Evolutionary conservation across 2,797 vertebrate species (phyloP).

Genomic region (Brachymystax lenok): DNA sequence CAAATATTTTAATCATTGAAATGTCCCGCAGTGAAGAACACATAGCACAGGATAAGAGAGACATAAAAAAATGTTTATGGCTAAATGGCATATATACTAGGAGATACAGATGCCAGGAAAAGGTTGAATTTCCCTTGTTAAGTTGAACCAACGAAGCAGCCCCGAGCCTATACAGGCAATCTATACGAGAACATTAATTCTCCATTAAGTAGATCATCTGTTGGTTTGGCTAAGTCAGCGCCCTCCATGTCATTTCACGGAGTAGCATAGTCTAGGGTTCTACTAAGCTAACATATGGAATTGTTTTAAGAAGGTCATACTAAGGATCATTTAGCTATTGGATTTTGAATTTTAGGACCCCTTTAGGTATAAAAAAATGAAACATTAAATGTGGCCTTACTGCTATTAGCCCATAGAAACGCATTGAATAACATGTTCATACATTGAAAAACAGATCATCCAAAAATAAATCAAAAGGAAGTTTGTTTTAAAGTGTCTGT

Average conservation of each 20-base stretch:
- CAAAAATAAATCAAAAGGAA: too few relatives aligned
- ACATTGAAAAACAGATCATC: too few relatives aligned
- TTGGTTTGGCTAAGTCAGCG: conserved; percentile 38
- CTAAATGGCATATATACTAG: not conserved
- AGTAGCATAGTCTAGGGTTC: not conserved
- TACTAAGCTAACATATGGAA: too few relatives aligned
- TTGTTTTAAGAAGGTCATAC: too few relatives aligned
- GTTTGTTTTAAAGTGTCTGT: too few relatives aligned
- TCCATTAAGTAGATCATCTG: conserved; percentile 46
- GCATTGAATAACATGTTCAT: too few relatives aligned
- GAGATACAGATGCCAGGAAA: conserved; percentile 8
- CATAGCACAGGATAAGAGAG: not conserved
- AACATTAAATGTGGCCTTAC: too few relatives aligned
- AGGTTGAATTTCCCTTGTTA: conserved; percentile 26
- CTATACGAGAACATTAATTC: conserved; percentile 31
- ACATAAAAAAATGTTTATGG: not conserved
- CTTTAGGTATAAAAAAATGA: too few relatives aligned
- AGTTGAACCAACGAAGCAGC: not conserved
- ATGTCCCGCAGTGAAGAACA: not conserved
- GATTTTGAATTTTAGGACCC: too few relatives aligned
- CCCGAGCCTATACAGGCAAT: conserved; percentile 25
- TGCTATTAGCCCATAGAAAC: too few relatives aligned
- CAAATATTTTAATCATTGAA: conserved; percentile 1
- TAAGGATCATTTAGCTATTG: too few relatives aligned
- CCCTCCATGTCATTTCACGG: conserved; percentile 29